These are phyloP conservation scores for Bucco capensis DNA, from an alignment of 2,113 vertebrate species.

Conservation along the genomic window DNA sequence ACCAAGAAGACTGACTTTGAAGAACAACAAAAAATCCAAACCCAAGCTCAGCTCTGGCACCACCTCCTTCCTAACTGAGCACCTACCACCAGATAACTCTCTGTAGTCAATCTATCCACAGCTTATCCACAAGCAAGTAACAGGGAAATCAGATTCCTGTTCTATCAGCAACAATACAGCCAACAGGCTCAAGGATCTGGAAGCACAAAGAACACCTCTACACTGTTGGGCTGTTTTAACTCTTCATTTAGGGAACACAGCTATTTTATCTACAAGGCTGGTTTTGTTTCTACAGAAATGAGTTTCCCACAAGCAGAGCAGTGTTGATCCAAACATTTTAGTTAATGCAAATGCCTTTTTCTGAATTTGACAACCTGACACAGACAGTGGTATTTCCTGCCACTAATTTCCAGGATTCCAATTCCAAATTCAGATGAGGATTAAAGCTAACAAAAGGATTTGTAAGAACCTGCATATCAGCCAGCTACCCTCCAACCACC, in stretches of 20 bases:
- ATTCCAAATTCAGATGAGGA: background rate
- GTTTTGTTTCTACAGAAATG: background rate
- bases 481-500: background rate
- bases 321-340: background rate
- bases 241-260: background rate
- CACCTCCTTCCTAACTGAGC: background rate
- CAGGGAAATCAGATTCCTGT: background rate
- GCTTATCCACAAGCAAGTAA: background rate
- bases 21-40: background rate
- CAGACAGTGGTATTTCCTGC: background rate
- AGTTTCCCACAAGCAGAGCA: background rate
- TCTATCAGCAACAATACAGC: background rate
- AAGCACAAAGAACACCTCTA: background rate
- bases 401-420: background rate
- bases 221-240: background rate
- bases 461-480: background rate
- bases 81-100: background rate
- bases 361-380: background rate
- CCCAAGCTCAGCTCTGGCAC: background rate
- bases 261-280: background rate
- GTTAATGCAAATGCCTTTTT: background rate
- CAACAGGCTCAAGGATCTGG: background rate
- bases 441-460: background rate
- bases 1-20: background rate
- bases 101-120: background rate